Conservation (phyloP, 1,140 invertebrate species). For the Apis mellifera region DNA sequence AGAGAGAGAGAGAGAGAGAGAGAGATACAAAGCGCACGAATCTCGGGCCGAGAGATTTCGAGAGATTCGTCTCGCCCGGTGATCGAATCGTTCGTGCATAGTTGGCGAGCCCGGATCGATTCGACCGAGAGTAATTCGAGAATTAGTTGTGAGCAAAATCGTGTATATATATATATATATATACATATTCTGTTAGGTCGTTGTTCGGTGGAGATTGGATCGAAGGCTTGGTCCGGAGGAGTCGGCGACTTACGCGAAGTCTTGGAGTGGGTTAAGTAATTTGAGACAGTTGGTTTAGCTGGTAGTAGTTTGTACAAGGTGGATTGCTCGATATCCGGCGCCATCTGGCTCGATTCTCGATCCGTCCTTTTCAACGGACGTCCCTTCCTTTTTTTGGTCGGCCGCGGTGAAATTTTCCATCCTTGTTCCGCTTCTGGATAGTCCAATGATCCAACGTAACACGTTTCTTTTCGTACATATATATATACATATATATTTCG, state of each 20-base stretch:
- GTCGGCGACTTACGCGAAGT: slow-evolving; percentile 3
- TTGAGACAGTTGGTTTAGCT: not conserved
- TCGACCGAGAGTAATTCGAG: slow-evolving; percentile 67
- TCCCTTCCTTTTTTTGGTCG: no score
- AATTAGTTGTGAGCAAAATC: slow-evolving; percentile 51
- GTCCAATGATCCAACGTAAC: no score
- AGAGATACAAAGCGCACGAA: not conserved
- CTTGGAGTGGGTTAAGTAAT: no score
- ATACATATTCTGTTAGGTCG: no score
- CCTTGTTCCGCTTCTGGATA: no score
- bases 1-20: not conserved
- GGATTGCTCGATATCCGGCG: no score
- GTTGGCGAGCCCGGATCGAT: slow-evolving; percentile 62
- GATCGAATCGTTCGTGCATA: slow-evolving; percentile 72
- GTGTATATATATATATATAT: not conserved
- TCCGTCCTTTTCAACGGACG: no score
- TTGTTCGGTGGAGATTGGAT: not conserved
- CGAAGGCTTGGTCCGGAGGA: not conserved
- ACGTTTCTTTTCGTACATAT: no score
- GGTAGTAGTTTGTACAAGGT: not conserved
- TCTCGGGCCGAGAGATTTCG: slow-evolving; percentile 63
- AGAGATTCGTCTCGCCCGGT: slow-evolving; percentile 62
- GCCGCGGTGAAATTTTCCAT: no score
- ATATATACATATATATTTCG: no score
- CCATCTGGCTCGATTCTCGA: no score